Percentiles rank a stretch among this genome's conserved stretches.
phyloP scores from a whole-genome alignment of 2,888 invertebrate species.

The Helleia helle region DNA sequence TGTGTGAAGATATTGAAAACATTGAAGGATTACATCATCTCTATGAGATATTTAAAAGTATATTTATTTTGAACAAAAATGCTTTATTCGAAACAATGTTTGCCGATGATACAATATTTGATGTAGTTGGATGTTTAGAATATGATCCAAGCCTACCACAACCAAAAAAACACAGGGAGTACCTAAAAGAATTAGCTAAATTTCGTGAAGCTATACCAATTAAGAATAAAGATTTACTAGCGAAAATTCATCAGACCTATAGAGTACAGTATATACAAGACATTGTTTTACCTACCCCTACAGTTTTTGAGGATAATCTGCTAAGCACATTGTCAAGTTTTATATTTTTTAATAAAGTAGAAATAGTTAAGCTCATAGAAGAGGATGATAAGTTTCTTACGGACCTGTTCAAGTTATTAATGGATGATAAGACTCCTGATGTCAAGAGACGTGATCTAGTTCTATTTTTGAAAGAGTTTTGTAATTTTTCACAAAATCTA shows the following conservation, averaged over 20 bases:
- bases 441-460: slow-evolving; percentile 93
- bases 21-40: slow-evolving; percentile 95
- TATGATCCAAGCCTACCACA: slow-evolving; percentile 93
- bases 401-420: slow-evolving; percentile 94
- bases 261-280: slow-evolving; percentile 99
- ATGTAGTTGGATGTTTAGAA: slow-evolving; percentile 98
- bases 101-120: slow-evolving; percentile 96
- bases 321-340: slow-evolving; percentile 97
- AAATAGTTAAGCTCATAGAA: slow-evolving; percentile 97
- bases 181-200: slow-evolving; percentile 92
- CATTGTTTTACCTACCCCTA: slow-evolving; percentile 98
- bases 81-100: slow-evolving; percentile 98
- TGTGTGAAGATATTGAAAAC: slow-evolving; percentile 97
- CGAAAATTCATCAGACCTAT: slow-evolving; percentile 99
- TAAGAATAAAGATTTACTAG: slow-evolving; percentile 92
- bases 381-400: slow-evolving; percentile 98
- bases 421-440: slow-evolving; percentile 89
- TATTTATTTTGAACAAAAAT: slow-evolving; percentile 98
- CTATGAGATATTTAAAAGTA: slow-evolving; percentile 98
- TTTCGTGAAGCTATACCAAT: slow-evolving; percentile 96
- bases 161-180: slow-evolving; percentile 96
- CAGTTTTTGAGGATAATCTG: slow-evolving; percentile 99
- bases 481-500: slow-evolving; percentile 98
- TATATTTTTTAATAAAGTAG: slow-evolving; percentile 99
- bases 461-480: slow-evolving; percentile 98